phyloP scores from a whole-genome alignment of 1,140 invertebrate species.

The Bombus terrestris region DNA sequence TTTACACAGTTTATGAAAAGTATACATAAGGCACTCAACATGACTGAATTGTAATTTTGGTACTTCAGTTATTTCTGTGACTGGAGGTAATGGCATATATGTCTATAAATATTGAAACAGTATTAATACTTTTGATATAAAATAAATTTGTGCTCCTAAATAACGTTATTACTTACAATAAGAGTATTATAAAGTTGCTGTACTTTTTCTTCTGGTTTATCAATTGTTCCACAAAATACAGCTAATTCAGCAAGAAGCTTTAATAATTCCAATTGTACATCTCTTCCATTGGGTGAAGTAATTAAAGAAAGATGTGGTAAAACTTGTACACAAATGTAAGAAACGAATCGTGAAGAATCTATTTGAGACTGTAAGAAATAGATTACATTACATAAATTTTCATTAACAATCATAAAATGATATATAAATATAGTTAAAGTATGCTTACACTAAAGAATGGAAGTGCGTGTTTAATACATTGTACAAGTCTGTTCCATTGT shows the following conservation, averaged over 20 bases:
- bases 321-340: slow-evolving; percentile 93
- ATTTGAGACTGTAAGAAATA: slow-evolving; percentile 88
- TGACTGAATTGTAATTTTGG: slow-evolving; percentile 95
- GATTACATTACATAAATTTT: neutral
- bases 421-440: neutral
- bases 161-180: slow-evolving; percentile 85
- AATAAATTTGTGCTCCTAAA: neutral
- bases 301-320: slow-evolving; percentile 85
- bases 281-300: slow-evolving; percentile 85
- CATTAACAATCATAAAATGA: neutral
- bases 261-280: slow-evolving; percentile 91
- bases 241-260: slow-evolving; percentile 94
- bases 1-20: slow-evolving; percentile 94
- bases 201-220: slow-evolving; percentile 89
- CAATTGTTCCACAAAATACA: slow-evolving; percentile 88
- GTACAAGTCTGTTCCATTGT: slow-evolving; percentile 89
- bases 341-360: slow-evolving; percentile 93
- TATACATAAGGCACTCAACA: slow-evolving; percentile 95
- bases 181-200: slow-evolving; percentile 90
- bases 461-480: slow-evolving; percentile 92
- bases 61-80: slow-evolving; percentile 84
- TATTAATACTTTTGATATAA: neutral
- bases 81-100: slow-evolving; percentile 91
- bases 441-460: slow-evolving; percentile 94
- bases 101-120: slow-evolving; percentile 81